Percentiles rank a stretch among this genome's conserved stretches.
phyloP scores from a whole-genome alignment of 2,797 vertebrate genomes.

The Enteromius anoplus region DNA sequence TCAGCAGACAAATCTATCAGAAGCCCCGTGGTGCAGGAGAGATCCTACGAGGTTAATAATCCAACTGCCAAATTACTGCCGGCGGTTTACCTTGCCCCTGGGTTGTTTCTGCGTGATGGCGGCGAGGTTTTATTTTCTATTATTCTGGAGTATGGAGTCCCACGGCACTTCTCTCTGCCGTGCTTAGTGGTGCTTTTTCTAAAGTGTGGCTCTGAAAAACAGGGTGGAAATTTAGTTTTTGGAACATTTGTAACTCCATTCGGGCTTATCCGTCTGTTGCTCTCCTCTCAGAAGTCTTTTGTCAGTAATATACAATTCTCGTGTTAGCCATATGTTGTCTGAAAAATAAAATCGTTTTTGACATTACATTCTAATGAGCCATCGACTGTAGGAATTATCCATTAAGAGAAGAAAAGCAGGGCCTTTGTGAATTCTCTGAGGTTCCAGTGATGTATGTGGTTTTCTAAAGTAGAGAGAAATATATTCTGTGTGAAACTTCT shows the following conservation, averaged over 20 bases:
- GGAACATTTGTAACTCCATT: slow-evolving; percentile 24
- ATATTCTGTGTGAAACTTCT: background rate
- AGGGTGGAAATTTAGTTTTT: slow-evolving; percentile 14
- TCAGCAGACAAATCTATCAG: slow-evolving; percentile 45
- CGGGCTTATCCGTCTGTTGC: slow-evolving; percentile 20
- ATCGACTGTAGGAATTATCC: background rate
- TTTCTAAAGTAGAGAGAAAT: slow-evolving; percentile 11
- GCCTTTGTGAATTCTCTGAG: background rate
- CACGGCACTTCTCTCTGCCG: slow-evolving; percentile 32
- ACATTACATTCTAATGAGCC: background rate
- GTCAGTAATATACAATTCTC: background rate
- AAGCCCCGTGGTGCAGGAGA: background rate
- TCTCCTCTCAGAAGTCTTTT: background rate
- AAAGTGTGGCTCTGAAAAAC: slow-evolving; percentile 17
- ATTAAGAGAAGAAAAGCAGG: background rate
- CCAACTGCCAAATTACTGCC: slow-evolving; percentile 47
- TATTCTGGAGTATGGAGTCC: slow-evolving; percentile 40
- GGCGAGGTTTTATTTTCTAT: slow-evolving; percentile 39
- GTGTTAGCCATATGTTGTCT: background rate
- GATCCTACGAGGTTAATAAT: slow-evolving; percentile 42
- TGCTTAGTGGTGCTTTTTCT: slow-evolving; percentile 4
- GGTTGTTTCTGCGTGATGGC: slow-evolving; percentile 40
- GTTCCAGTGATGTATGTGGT: background rate
- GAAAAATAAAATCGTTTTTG: background rate
- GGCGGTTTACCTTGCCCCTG: slow-evolving; percentile 41